Evolutionary conservation across 1,140 invertebrate genomes (phyloP).

Genomic region (Papilio dardanus): DNA sequence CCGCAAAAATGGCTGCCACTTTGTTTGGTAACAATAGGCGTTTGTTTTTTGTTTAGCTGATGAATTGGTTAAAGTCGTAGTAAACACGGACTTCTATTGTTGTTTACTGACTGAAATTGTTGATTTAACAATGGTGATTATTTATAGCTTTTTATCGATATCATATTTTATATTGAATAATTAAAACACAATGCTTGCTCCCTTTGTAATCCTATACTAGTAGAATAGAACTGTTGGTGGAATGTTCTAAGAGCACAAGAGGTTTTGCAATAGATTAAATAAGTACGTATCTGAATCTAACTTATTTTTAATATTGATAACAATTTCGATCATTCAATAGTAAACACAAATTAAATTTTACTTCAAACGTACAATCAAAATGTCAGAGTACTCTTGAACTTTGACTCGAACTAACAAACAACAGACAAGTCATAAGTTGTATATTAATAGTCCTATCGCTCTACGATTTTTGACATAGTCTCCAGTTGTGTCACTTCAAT

Average conservation of each 20-base stretch:
- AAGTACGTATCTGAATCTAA: no score
- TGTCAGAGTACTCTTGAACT: constrained; percentile 19
- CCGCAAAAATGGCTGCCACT: constrained; percentile 6
- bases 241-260: no score
- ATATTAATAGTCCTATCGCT: constrained; percentile 9
- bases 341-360: not conserved
- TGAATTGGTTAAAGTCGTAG: constrained; percentile 19
- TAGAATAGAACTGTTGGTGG: no score
- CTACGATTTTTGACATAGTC: constrained; percentile 13
- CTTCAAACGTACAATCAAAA: not conserved
- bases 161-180: no score
- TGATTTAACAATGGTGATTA: not conserved
- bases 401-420: constrained; percentile 29
- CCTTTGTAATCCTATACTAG: no score
- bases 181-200: no score
- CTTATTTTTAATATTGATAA: no score
- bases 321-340: not conserved
- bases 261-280: no score
- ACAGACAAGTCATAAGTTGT: constrained; percentile 28
- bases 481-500: not conserved
- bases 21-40: constrained; percentile 4
- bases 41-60: constrained; percentile 26
- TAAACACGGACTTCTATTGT: not conserved
- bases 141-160: not conserved
- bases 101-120: not conserved